phyloP scores from a whole-genome alignment of 2,113 vertebrate species.

The Pterophyllum scalare region DNA sequence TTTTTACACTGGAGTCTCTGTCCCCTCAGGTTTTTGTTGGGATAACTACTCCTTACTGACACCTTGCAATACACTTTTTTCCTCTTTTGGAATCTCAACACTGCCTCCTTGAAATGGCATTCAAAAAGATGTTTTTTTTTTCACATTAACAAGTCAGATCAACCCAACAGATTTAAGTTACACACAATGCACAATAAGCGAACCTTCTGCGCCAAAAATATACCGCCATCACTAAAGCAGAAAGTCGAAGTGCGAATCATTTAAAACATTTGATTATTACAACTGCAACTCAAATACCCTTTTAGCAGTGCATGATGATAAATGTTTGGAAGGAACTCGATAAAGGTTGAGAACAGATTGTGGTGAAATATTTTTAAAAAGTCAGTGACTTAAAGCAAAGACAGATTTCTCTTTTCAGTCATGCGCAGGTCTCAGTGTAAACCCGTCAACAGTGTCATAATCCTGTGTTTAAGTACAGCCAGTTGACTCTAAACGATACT shows the following conservation, averaged over 20 bases:
- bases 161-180: no score
- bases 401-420: background rate
- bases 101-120: background rate
- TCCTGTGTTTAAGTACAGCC: background rate
- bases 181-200: no score
- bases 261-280: no score
- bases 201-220: no score
- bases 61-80: background rate
- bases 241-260: no score
- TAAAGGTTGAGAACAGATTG: background rate
- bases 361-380: background rate
- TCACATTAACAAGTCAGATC: no score
- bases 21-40: constrained; percentile 27
- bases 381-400: background rate
- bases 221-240: no score
- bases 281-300: no score
- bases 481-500: constrained; percentile 21
- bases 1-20: constrained; percentile 22
- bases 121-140: no score
- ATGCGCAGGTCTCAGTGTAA: background rate
- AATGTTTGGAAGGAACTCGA: background rate
- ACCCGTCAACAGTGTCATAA: background rate
- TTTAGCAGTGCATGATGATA: background rate
- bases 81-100: background rate
- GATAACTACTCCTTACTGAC: background rate